These are phyloP conservation scores for Aphelenchoides bicaudatus DNA, from an alignment of 2,888 invertebrate species.

Conservation along the genomic window DNA sequence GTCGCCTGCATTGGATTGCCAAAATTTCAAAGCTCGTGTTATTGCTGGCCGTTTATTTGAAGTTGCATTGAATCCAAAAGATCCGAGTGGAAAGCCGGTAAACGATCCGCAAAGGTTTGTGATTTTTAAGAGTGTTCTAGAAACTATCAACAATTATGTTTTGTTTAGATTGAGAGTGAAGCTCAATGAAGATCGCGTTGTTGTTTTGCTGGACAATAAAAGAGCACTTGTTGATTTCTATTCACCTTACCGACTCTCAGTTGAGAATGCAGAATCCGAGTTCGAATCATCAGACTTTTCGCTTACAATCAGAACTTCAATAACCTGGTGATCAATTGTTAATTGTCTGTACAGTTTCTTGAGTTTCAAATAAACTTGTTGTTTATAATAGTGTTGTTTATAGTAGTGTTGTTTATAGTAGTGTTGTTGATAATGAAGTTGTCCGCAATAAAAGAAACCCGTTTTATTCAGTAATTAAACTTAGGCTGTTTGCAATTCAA, in stretches of 20 bases:
- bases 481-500: too few species aligned
- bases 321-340: constrained; percentile 22
- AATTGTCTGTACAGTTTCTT: background rate
- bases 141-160: too few species aligned
- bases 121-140: background rate
- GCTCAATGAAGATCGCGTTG: constrained; percentile 35
- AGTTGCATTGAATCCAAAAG: constrained; percentile 19
- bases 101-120: constrained; percentile 22
- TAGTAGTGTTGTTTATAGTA: background rate
- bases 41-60: constrained; percentile 28
- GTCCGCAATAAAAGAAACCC: too few species aligned
- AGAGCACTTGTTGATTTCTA: constrained; percentile 31
- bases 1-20: background rate
- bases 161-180: constrained; percentile 32
- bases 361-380: constrained; percentile 2
- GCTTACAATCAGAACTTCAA: constrained; percentile 25
- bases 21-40: constrained; percentile 27
- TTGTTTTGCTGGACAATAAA: constrained; percentile 31
- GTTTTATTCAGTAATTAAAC: too few species aligned
- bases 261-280: constrained; percentile 23
- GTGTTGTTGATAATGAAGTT: too few species aligned
- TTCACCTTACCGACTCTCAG: constrained; percentile 19
- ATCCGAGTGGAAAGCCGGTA: constrained; percentile 24
- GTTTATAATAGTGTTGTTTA: background rate
- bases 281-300: constrained; percentile 24